Evolutionary conservation across 2,888 invertebrate species (phyloP), one percentile per base, ranked within the genome.

Genomic region (Eristalis tenax): DNA sequence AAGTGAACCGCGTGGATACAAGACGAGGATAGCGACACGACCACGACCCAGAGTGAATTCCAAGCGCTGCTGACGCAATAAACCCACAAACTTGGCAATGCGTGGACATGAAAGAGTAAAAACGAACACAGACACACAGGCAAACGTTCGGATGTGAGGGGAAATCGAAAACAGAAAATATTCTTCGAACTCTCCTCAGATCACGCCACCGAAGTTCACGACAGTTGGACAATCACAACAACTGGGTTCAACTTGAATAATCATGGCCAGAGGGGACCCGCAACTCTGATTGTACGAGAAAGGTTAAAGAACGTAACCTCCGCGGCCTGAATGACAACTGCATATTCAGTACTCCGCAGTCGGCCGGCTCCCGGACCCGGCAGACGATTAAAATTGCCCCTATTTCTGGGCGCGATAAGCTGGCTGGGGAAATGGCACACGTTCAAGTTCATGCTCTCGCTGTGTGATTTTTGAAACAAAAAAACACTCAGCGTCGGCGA

Each of bases 51-150:
- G 78, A 83, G 22, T 59, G 59, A 59, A 59, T 59, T 59, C 59
- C 18, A 8, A 50, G 32, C 32, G 8, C 3, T 18, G 50, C 50
- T 75, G 83, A 84, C 70, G 84, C 70, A 84, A 84, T 66, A 80
- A 50, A 61, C 50, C 59, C 65, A 32, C 6, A 57, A n/a, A 18
- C 18, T 50, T 23, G 15, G 8, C n/a, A 0, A 56, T 22, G 43
- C 59, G 73, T 11, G 68, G 32, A 18, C 50, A 63, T 15, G 22
- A 18, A 26, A 63, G 38, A 63, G 26, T 4, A 2, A 10, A 35
- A 18, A n/a, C 1, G 23, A 38, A 2, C 70, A 23, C 32, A 4
- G 32, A 8, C 32, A 32, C 32, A 32, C 8, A 4, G n/a, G n/a
- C n/a, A n/a, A n/a, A n/a, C n/a, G n/a, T n/a, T 13, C 63, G 57